Evolutionary conservation across 2,797 vertebrate species (phyloP).

Genomic region (Babyrousa celebensis): DNA sequence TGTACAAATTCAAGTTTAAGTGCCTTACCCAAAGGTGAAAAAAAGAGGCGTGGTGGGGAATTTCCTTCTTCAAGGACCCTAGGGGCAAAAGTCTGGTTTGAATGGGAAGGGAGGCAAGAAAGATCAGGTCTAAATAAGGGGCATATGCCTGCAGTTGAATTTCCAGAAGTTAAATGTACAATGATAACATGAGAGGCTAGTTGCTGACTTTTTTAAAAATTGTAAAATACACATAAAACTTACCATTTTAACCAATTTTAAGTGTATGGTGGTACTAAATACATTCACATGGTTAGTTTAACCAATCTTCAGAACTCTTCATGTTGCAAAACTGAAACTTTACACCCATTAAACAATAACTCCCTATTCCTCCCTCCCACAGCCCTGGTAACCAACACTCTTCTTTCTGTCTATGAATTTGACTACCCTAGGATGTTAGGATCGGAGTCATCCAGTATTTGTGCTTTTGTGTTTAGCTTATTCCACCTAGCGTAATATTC

Average conservation of each 20-base stretch:
- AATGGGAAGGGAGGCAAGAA: neutral
- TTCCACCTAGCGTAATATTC: slow-evolving; percentile 25
- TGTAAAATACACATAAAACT: slow-evolving; percentile 38
- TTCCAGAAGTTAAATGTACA: slow-evolving; percentile 18
- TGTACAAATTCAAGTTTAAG: slow-evolving; percentile 20
- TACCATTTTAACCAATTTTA: neutral
- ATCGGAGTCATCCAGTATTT: neutral
- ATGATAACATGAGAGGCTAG: slow-evolving; percentile 59
- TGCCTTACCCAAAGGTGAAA: neutral
- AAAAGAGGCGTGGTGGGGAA: neutral
- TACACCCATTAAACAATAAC: neutral
- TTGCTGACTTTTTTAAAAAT: neutral
- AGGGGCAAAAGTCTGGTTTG: slow-evolving; percentile 26
- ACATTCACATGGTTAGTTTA: neutral
- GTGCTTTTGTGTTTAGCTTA: neutral
- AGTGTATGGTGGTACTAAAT: neutral
- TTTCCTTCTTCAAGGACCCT: neutral
- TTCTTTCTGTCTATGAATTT: neutral
- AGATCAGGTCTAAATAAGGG: neutral
- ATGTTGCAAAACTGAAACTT: slow-evolving; percentile 50
- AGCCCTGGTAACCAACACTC: neutral
- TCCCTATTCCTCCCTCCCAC: neutral
- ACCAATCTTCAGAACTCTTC: neutral
- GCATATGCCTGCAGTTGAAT: neutral
- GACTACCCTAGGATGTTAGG: neutral